Conservation (phyloP, 2,797 vertebrate genomes). For the Coluber constrictor region DNA sequence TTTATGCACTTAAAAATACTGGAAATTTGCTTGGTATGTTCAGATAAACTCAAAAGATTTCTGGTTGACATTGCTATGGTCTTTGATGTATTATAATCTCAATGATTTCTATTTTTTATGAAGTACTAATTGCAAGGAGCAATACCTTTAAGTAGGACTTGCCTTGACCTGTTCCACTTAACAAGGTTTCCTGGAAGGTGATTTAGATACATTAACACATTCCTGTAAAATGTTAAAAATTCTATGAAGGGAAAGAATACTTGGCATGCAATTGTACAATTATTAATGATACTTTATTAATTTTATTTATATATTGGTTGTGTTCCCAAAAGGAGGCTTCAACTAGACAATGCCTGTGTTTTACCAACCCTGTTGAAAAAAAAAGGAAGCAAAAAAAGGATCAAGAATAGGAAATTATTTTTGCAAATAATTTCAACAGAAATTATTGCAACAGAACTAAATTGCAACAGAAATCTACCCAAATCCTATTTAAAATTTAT, state of each 20-base stretch:
- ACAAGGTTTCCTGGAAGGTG: neutral
- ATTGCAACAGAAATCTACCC: neutral
- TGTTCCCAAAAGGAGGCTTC: neutral
- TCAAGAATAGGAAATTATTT: neutral
- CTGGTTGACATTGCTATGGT: constrained; percentile 7
- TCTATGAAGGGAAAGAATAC: neutral
- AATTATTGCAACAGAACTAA: neutral
- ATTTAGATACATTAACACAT: neutral
- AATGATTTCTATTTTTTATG: constrained; percentile 43
- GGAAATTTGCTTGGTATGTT: constrained; percentile 47
- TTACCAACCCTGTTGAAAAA: neutral
- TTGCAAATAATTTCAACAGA: too few species aligned
- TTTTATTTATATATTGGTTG: neutral
- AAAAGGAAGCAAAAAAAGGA: neutral
- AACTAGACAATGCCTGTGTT: neutral
- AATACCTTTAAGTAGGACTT: neutral
- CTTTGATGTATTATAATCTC: constrained; percentile 62
- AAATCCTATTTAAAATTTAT: neutral
- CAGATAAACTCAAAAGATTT: constrained; percentile 53
- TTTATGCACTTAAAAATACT: constrained; percentile 49
- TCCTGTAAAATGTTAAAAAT: neutral
- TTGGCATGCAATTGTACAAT: neutral
- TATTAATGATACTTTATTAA: neutral
- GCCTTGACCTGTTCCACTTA: neutral
- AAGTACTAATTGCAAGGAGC: constrained; percentile 52